phyloP scores from a whole-genome alignment of 1,140 invertebrate species.

The Tribolium madens region DNA sequence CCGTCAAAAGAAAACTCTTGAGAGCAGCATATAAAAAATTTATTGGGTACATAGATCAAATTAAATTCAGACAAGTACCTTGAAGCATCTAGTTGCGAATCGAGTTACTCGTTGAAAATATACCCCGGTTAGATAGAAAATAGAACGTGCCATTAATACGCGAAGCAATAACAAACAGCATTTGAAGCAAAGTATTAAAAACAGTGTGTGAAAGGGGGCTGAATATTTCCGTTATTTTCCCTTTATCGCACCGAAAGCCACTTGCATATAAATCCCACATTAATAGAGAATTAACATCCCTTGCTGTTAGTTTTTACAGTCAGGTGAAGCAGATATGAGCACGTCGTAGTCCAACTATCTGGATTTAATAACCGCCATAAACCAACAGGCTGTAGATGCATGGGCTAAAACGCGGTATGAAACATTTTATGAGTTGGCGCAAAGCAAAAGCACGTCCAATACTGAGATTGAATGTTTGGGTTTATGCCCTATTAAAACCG shows the following conservation, averaged over 20 bases:
- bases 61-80: no score
- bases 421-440: constrained; percentile 31
- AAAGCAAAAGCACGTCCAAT: constrained; percentile 40
- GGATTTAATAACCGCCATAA: constrained; percentile 25
- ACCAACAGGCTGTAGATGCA: constrained; percentile 26
- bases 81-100: no score
- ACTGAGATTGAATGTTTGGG: constrained; percentile 49
- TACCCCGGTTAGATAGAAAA: not conserved
- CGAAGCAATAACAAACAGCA: not conserved
- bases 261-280: constrained; percentile 18
- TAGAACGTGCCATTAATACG: not conserved
- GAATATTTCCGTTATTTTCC: not conserved
- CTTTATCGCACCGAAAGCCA: constrained; percentile 4
- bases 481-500: constrained; percentile 48
- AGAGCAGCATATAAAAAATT: no score
- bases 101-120: not conserved
- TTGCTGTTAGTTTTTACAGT: constrained; percentile 24
- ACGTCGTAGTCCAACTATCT: constrained; percentile 29
- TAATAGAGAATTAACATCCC: constrained; percentile 24
- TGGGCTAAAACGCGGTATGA: constrained; percentile 24
- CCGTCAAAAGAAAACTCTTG: no score
- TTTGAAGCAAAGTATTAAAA: not conserved
- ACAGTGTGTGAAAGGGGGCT: not conserved
- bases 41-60: no score
- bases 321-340: constrained; percentile 21